Base-by-base conservation (phyloP, 2,113 vertebrate species). In the Drymodes brunneopygia region DNA sequence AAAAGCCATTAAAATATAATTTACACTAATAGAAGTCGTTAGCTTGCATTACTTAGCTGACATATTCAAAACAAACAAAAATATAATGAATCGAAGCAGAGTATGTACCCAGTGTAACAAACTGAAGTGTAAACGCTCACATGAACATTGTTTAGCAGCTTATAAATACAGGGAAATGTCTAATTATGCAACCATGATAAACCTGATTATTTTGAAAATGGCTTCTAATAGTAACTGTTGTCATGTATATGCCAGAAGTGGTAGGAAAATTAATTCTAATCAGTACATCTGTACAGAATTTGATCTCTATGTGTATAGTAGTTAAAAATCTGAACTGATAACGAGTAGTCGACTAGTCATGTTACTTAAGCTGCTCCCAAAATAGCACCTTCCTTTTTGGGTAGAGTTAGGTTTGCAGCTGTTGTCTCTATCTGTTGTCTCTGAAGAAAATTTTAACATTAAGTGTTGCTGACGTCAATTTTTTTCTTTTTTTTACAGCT, bases 351-450 rank as follows among this genome's bases (percentile, higher is more conserved):
- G 97, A 94, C 96, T 97, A 96, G 96, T 98, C 97, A 94, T 97
- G 95, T 98, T 97, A 96, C 97, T 97, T 97, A 93, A 97, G 96
- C 95, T 88, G 84, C 54, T 97, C 97, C 97, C 97, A 95, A 97
- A 98, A 98, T 98, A 98, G 97, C 96, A 65, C 95, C 92, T 97
- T 98, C 98, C 97, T 97, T 97, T 98, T 97, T 88, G 53, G 91
- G 95, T 96, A 96, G 90, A 96, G 93, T 89, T 95, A 91, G 85
- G 96, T 94, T 96, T 96, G 97, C 97, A 98, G 97, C 98, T 98
- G 97, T 97, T 92, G 86, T 95, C 94, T 97, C 96, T 98, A 97
- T 97, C 92, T 86, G 95, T 95, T 88, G 96, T 97, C 96, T 97
- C 97, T 97, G 96, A 97, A 97, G 97, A 98, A 98, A 98, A 97